Evolutionary conservation across 2,888 invertebrate species (phyloP).

Genomic region (Electrophaes corylata): DNA sequence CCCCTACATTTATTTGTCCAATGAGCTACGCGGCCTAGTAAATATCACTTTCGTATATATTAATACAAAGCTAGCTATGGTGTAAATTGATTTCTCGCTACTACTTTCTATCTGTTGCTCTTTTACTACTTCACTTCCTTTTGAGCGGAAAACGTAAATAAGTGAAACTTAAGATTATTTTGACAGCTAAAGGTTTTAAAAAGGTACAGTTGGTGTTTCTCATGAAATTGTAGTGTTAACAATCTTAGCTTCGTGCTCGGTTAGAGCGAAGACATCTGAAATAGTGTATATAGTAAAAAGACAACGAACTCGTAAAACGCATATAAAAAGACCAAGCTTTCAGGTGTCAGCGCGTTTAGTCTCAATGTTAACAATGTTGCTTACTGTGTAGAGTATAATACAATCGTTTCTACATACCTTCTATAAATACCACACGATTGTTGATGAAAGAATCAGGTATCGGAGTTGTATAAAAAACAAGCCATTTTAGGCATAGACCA

Average conservation of each 20-base stretch:
- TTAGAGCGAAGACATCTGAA: conserved; percentile 56
- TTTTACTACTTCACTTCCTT: conserved; percentile 8
- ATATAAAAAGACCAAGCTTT: conserved; percentile 59
- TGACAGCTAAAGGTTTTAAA: neutral
- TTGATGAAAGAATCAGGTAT: conserved; percentile 29
- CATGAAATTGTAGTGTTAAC: conserved; percentile 44
- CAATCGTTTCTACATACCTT: conserved; percentile 22
- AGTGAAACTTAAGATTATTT: neutral
- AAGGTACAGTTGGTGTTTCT: conserved; percentile 4
- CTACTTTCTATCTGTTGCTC: conserved; percentile 30
- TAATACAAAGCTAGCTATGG: conserved; percentile 23
- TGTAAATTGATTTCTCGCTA: conserved; percentile 47
- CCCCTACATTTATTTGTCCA: conserved; percentile 79
- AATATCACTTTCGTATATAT: conserved; percentile 54
- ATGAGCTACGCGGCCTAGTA: conserved; percentile 73
- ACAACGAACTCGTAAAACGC: conserved; percentile 80
- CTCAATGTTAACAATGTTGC: conserved; percentile 32
- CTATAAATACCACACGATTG: conserved; percentile 27
- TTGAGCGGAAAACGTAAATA: neutral
- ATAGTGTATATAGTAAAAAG: conserved; percentile 73
- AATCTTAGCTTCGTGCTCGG: conserved; percentile 55
- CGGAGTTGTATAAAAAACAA: conserved; percentile 31
- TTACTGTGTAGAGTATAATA: conserved; percentile 19
- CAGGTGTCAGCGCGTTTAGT: conserved; percentile 43
- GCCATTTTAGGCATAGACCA: conserved; percentile 30